Conservation (phyloP, 2,797 vertebrate species). For the Cichlasoma orientale region DNA sequence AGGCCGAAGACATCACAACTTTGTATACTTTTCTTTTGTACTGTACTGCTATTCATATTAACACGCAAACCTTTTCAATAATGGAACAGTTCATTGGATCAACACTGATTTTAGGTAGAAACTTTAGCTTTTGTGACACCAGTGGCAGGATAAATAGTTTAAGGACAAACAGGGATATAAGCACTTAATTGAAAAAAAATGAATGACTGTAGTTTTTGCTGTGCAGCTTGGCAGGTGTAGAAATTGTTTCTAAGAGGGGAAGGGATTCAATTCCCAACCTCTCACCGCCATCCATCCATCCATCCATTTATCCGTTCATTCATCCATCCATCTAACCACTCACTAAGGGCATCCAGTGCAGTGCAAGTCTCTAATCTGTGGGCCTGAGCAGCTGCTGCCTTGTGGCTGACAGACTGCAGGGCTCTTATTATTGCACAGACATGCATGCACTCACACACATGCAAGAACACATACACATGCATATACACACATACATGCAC, state of each 20-base stretch:
- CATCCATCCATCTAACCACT: conserved; percentile 71
- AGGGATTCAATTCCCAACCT: conserved; percentile 40
- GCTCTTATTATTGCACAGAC: conserved; percentile 77
- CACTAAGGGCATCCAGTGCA: conserved; percentile 73
- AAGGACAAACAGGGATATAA: background rate
- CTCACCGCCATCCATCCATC: conserved; percentile 43
- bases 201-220: background rate
- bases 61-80: background rate
- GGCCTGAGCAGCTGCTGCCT: conserved; percentile 76
- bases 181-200: background rate
- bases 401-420: conserved; percentile 76
- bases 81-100: background rate
- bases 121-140: background rate
- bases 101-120: background rate
- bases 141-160: background rate
- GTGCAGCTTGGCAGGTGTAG: conserved; percentile 41
- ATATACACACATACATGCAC: conserved; percentile 50
- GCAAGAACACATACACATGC: conserved; percentile 34
- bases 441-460: conserved; percentile 54
- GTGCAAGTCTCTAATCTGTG: conserved; percentile 78
- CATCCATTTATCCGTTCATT: conserved; percentile 55
- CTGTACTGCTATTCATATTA: background rate
- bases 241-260: conserved; percentile 1
- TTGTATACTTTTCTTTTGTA: background rate
- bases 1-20: too few species aligned